A percentile compares a stretch with the other conserved stretches of the same genome.
phyloP scores from a whole-genome alignment of 2,113 vertebrate species.

The Gavialis gangeticus region DNA sequence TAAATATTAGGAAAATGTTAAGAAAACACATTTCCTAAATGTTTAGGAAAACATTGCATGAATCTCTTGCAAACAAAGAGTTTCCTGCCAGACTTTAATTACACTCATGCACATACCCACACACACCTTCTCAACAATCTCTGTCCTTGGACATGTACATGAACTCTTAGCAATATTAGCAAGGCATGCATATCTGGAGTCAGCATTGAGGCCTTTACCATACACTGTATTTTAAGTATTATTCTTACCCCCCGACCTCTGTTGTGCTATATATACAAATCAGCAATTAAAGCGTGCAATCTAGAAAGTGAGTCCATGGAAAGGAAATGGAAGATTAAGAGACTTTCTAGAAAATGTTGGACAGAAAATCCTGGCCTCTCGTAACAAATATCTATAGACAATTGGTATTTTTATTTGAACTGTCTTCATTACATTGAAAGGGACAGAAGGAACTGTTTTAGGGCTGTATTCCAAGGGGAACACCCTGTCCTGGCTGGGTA shows the following conservation, averaged over 20 bases:
- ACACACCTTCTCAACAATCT: not conserved
- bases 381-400: constrained; percentile 9
- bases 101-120: not conserved
- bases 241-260: constrained; percentile 2
- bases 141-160: not conserved
- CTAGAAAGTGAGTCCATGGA: constrained; percentile 51
- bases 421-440: not conserved
- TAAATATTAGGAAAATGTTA: too few relatives aligned
- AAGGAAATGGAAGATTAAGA: constrained; percentile 12
- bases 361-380: constrained; percentile 22
- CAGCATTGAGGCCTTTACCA: not conserved
- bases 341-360: constrained; percentile 10
- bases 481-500: not conserved
- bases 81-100: not conserved
- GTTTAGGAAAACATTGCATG: not conserved
- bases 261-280: constrained; percentile 39
- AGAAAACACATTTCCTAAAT: too few relatives aligned
- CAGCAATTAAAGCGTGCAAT: constrained; percentile 63
- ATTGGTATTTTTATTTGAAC: constrained; percentile 1
- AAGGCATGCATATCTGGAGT: not conserved
- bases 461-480: not conserved
- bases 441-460: not conserved
- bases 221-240: not conserved
- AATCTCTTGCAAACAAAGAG: not conserved
- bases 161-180: not conserved